Evolutionary conservation across 2,113 vertebrate species (phyloP).

Genomic region (Lethenteron camtschaticum): DNA sequence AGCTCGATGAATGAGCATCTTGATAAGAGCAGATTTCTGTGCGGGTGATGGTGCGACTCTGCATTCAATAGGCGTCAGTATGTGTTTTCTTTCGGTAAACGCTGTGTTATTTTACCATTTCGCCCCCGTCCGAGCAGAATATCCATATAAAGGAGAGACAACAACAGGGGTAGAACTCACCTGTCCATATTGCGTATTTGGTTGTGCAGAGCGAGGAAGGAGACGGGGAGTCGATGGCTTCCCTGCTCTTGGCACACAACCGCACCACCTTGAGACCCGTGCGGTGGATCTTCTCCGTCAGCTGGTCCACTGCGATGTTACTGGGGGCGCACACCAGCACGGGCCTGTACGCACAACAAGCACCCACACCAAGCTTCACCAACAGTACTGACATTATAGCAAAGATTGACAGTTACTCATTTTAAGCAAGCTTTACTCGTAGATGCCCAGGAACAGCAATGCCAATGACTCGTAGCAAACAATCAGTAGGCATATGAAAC

Average conservation of each 20-base stretch:
- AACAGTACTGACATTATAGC: no score
- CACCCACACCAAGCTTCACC: background rate
- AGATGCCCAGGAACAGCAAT: background rate
- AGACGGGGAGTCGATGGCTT: conserved; percentile 90
- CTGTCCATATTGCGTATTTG: conserved; percentile 99
- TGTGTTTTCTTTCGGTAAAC: no score
- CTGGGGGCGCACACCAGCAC: conserved; percentile 91
- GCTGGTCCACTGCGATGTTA: conserved; percentile 88
- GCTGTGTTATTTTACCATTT: no score
- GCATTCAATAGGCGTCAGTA: no score
- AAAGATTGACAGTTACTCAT: background rate
- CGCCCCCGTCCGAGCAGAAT: no score
- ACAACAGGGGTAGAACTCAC: conserved; percentile 20
- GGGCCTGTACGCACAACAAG: conserved; percentile 26
- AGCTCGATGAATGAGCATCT: no score
- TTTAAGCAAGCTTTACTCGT: background rate
- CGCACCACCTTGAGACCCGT: conserved; percentile 86
- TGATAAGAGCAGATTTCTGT: no score
- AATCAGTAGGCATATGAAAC: no score
- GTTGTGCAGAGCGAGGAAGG: conserved; percentile 85
- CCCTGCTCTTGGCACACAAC: conserved; percentile 83
- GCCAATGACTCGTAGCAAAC: background rate
- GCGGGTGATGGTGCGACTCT: no score
- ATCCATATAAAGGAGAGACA: no score
- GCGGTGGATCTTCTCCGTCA: conserved; percentile 95